These are phyloP conservation scores for Drosophila neonasuta DNA, from an alignment of 2,888 invertebrate genomes.

Conservation along the genomic window DNA sequence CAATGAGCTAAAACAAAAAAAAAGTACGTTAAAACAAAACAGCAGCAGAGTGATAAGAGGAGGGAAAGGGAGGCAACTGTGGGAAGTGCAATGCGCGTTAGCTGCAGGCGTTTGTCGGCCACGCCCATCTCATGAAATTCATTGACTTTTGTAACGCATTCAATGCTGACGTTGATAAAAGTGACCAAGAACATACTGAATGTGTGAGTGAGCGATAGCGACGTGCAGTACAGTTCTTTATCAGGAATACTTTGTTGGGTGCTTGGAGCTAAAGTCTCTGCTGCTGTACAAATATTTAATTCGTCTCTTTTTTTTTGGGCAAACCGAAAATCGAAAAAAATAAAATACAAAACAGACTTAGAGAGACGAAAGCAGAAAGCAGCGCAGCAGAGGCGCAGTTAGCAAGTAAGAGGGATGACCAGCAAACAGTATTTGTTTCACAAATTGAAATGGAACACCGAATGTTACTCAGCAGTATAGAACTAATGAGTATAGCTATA, in stretches of 20 bases:
- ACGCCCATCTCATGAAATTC: conserved; percentile 48
- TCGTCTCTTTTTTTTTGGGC: conserved; percentile 19
- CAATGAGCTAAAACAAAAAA: conserved; percentile 63
- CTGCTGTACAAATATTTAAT: conserved; percentile 71
- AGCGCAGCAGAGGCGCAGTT: conserved; percentile 42
- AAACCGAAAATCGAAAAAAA: conserved; percentile 49
- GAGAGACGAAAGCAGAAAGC: conserved; percentile 31
- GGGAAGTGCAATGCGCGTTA: conserved; percentile 20
- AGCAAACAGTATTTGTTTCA: neutral
- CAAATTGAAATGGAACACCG: neutral
- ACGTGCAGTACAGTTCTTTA: conserved; percentile 65
- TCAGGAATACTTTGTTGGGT: conserved; percentile 47
- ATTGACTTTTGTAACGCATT: conserved; percentile 47
- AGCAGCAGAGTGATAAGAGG: conserved; percentile 45
- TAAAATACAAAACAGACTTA: conserved; percentile 43
- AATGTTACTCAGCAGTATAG: neutral
- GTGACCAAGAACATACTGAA: conserved; percentile 9
- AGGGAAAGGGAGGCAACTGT: conserved; percentile 5
- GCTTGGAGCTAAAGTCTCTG: conserved; percentile 28
- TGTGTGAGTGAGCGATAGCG: conserved; percentile 2
- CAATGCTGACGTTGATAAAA: conserved; percentile 28
- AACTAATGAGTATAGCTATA: neutral
- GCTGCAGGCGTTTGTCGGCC: conserved; percentile 13
- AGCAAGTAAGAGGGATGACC: neutral
- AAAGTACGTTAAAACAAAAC: conserved; percentile 28